Conservation (phyloP, 1,140 invertebrate species). For the Micrasema longulum region DNA sequence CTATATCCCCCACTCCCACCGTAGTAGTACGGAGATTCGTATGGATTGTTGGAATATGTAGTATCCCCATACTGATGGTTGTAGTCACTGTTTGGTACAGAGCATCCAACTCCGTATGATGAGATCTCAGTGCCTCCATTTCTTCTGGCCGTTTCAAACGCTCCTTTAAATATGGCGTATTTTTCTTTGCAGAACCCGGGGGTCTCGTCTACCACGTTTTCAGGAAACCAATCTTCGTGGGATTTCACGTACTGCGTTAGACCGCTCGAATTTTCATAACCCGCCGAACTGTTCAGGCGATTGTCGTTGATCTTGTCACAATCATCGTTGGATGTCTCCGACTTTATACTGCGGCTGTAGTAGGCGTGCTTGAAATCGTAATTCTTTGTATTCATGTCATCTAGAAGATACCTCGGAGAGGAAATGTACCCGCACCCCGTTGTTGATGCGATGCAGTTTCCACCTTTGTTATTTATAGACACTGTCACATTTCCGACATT, state of each 20-base stretch:
- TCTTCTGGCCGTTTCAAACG: slow-evolving; percentile 69
- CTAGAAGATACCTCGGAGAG: slow-evolving; percentile 35
- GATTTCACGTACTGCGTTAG: slow-evolving; percentile 47
- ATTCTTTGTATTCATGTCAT: slow-evolving; percentile 35
- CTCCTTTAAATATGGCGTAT: slow-evolving; percentile 70
- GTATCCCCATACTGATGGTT: not conserved
- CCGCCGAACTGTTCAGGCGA: not conserved
- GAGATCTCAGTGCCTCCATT: not conserved
- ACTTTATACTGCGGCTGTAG: slow-evolving; percentile 3
- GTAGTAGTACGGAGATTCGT: slow-evolving; percentile 1
- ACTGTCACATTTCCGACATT: slow-evolving; percentile 83
- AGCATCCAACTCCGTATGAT: too few species aligned
- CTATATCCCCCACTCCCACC: not conserved
- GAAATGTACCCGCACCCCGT: slow-evolving; percentile 68
- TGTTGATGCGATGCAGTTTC: slow-evolving; percentile 79
- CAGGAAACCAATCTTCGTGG: slow-evolving; percentile 61
- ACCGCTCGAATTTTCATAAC: not conserved
- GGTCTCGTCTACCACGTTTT: slow-evolving; percentile 52
- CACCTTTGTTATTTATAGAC: slow-evolving; percentile 77
- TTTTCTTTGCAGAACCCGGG: slow-evolving; percentile 61
- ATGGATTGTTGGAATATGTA: not conserved
- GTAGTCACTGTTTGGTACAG: not conserved
- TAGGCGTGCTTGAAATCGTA: slow-evolving; percentile 8
- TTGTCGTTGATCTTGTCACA: slow-evolving; percentile 16
- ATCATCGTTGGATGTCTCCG: not conserved